phyloP scores from a whole-genome alignment of 1,140 invertebrate species.

The Bombus huntii region DNA sequence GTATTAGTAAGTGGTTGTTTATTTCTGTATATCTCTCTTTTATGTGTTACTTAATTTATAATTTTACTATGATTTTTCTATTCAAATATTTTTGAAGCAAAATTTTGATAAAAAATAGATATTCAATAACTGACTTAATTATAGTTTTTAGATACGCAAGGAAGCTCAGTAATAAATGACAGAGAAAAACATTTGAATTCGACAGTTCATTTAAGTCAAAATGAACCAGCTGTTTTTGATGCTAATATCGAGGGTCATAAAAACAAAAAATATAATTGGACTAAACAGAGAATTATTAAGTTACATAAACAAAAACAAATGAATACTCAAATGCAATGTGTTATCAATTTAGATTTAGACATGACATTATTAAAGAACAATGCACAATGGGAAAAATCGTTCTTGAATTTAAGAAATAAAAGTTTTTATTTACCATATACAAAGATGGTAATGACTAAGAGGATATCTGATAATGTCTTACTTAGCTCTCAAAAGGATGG shows the following conservation, averaged over 20 bases:
- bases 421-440: not conserved
- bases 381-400: not conserved
- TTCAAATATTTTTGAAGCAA: not conserved
- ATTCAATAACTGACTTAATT: constrained; percentile 33
- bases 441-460: not conserved
- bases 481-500: not conserved
- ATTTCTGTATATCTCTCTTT: not conserved
- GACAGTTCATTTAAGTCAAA: not conserved
- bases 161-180: not conserved
- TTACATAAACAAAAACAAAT: constrained; percentile 8
- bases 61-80: not conserved
- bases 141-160: constrained; percentile 55
- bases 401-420: constrained; percentile 1
- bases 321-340: not conserved
- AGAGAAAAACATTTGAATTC: not conserved
- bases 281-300: not conserved
- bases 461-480: not conserved
- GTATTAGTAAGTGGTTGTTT: not conserved
- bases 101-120: not conserved
- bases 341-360: not conserved
- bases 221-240: constrained; percentile 4
- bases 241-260: not conserved
- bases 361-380: not conserved
- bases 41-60: not conserved
- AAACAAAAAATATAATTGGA: constrained; percentile 1